Base-by-base conservation (phyloP, 2,797 vertebrate genomes). In the Danio kyathit region DNA sequence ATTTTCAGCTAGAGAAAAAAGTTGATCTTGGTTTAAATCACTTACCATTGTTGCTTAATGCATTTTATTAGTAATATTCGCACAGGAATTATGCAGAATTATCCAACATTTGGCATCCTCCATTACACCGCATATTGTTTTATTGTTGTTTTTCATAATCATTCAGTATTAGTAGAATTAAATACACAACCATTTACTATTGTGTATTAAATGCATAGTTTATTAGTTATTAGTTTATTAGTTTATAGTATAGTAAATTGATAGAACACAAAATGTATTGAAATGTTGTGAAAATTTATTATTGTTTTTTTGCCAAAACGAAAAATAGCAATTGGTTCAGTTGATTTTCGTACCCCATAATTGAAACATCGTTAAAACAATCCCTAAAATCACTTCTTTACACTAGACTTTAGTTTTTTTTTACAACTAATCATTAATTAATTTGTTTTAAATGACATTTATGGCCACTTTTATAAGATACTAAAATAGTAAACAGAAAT, bases 151-250 rank as follows among this genome's bases (percentile, higher is more conserved):
- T 29, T 19, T 5, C n/a, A n/a, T 72, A 56, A 77, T 38, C 21
- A 63, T 71, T 66, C 17, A 59, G 49, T 80, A 65, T 63, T 48
- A 52, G 7, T 12, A 54, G 43, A 79, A 52, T 48, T 81, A 74
- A 81, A 78, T 71, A 74, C 52, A 66, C 56, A 70, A 49, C 48
- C 61, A 40, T 29, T 29, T 1, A 1, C 46, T 38, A 6, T 38
- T 29, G 73, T 70, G 48, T n/a, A 29, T 29, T 29, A 29, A 29
- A 29, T 29, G 29, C 1, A 29, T 29, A 29, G 29, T 29, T 29
- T 29, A n/a, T n/a, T n/a, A n/a, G n/a, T n/a, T n/a, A n/a, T n/a
- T n/a, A n/a, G n/a, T n/a, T n/a, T n/a, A n/a, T n/a, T n/a, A n/a
- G n/a, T n/a, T n/a, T n/a, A n/a, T n/a, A n/a, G n/a, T n/a, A n/a